These are phyloP conservation scores for Acromyrmex charruanus DNA, from an alignment of 1,140 invertebrate genomes.

Conservation along the genomic window DNA sequence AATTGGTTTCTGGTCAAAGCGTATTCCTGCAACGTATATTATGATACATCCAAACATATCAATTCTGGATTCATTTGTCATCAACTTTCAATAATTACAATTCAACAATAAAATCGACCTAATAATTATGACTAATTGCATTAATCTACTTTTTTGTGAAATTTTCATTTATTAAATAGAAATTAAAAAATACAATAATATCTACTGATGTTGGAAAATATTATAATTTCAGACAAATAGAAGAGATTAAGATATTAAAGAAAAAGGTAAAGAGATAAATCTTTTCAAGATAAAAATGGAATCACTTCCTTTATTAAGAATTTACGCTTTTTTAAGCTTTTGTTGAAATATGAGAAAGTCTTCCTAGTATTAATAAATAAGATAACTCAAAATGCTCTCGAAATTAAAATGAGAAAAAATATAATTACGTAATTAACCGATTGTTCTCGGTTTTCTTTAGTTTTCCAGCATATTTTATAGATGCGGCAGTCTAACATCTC, in stretches of 20 bases:
- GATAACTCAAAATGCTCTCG: constrained; percentile 45
- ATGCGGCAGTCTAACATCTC: constrained; percentile 58
- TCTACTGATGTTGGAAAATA: not conserved
- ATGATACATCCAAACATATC: not conserved
- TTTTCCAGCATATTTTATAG: not conserved
- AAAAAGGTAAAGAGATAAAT: not conserved
- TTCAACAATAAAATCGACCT: not conserved
- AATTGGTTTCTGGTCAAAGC: constrained; percentile 24
- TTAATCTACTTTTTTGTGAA: not conserved
- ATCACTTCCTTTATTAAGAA: constrained; percentile 46
- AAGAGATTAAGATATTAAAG: not conserved
- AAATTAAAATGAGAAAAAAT: constrained; percentile 4
- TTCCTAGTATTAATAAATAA: constrained; percentile 45
- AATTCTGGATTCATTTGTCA: constrained; percentile 10
- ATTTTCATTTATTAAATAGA: not conserved
- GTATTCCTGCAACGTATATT: constrained; percentile 8
- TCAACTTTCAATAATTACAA: constrained; percentile 8
- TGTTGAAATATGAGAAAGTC: constrained; percentile 15
- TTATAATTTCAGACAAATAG: not conserved
- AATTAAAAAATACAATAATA: not conserved
- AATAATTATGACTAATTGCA: not conserved
- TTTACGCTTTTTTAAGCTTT: constrained; percentile 2
- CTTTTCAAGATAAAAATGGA: constrained; percentile 2
- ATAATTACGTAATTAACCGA: too few species aligned
- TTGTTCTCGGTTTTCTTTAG: constrained; percentile 25